Conservation (phyloP, 1,140 invertebrate species). For the Fopius arisanus region DNA sequence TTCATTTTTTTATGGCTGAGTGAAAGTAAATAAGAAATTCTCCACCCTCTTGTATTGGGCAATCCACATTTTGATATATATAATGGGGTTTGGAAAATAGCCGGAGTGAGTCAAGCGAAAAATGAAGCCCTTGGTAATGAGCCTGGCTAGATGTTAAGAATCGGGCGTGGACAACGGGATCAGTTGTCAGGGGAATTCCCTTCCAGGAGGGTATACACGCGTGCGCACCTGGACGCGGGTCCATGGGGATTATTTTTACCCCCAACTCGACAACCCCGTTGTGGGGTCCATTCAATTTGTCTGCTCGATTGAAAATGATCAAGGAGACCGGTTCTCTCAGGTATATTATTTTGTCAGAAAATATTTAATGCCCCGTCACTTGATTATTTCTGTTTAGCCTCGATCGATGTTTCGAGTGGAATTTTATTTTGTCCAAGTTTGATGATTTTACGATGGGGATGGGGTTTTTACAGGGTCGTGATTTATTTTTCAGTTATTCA, state of each 20-base stretch:
- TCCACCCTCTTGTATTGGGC: background rate
- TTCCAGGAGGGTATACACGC: background rate
- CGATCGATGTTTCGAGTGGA: too few species aligned
- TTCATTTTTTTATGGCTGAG: background rate
- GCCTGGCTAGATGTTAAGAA: slow-evolving; percentile 13
- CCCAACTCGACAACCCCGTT: background rate
- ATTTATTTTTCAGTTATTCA: background rate
- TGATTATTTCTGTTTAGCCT: too few species aligned
- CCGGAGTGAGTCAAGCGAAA: slow-evolving; percentile 1
- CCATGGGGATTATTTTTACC: slow-evolving; percentile 8
- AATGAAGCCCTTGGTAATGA: slow-evolving; percentile 22
- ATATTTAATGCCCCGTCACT: background rate
- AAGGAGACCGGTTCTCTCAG: background rate
- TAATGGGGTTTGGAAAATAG: background rate
- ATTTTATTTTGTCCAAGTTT: background rate
- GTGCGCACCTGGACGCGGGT: background rate
- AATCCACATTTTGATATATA: background rate
- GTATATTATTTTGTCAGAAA: slow-evolving; percentile 3
- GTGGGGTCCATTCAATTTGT: slow-evolving; percentile 1
- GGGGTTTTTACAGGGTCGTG: background rate
- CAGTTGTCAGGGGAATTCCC: background rate
- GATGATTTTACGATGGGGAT: background rate
- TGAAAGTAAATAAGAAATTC: slow-evolving; percentile 25
- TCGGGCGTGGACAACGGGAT: slow-evolving; percentile 3
- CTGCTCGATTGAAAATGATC: slow-evolving; percentile 8